phyloP scores from a whole-genome alignment of 2,888 invertebrate genomes.

The Rhamnusium bicolor region DNA sequence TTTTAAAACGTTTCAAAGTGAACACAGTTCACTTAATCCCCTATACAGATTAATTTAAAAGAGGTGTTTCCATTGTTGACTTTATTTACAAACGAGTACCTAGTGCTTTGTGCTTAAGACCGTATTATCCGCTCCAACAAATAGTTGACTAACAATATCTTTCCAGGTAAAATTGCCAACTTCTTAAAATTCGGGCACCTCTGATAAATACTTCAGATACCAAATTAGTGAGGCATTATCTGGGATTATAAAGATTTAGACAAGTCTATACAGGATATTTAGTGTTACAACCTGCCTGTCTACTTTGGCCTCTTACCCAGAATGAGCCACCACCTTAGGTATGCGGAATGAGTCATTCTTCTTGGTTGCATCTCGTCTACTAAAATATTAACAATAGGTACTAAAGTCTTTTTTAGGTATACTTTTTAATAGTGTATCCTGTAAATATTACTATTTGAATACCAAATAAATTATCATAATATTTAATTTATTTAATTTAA shows the following conservation, averaged over 20 bases:
- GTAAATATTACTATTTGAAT: no score
- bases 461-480: no score
- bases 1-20: background rate
- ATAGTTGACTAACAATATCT: background rate
- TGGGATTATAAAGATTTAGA: conserved; percentile 13
- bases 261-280: conserved; percentile 26
- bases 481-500: no score
- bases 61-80: conserved; percentile 30
- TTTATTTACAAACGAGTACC: conserved; percentile 25
- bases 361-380: background rate
- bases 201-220: conserved; percentile 34
- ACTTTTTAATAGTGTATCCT: background rate
- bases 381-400: background rate
- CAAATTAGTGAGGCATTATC: conserved; percentile 40
- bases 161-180: conserved; percentile 41
- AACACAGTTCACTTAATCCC: conserved; percentile 22
- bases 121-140: conserved; percentile 10
- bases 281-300: conserved; percentile 17
- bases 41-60: conserved; percentile 13
- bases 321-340: conserved; percentile 8
- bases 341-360: conserved; percentile 16
- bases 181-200: conserved; percentile 36
- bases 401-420: background rate
- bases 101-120: conserved; percentile 12
- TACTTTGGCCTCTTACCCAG: background rate